Conservation (phyloP, 2,113 vertebrate species). For the Irena cyanogastra region DNA sequence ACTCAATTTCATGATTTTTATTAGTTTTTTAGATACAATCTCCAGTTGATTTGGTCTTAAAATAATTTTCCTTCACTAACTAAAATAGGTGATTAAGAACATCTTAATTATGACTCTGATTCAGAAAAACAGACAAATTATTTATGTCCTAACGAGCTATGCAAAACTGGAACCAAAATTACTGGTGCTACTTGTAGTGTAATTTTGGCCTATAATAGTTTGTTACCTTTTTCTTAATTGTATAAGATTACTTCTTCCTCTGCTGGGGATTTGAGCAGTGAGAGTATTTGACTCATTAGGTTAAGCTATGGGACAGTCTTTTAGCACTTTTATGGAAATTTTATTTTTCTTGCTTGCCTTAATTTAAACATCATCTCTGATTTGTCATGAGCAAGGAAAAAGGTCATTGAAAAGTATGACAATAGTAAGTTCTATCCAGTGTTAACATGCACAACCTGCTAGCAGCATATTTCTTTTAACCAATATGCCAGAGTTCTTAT, state of each 20-base stretch:
- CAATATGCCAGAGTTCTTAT: background rate
- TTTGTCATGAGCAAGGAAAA: background rate
- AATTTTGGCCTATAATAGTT: background rate
- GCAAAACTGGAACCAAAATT: background rate
- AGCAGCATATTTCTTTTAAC: background rate
- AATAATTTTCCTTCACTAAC: background rate
- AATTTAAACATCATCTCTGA: background rate
- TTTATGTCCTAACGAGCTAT: background rate
- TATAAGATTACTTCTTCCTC: background rate
- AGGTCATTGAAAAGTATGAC: background rate
- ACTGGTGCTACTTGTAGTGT: background rate
- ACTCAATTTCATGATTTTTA: background rate
- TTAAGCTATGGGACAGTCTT: background rate
- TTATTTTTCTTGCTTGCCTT: background rate
- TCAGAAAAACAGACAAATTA: background rate
- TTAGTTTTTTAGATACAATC: background rate
- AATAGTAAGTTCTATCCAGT: background rate
- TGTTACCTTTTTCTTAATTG: background rate
- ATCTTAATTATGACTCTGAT: background rate
- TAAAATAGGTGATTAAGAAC: background rate
- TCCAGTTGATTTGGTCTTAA: background rate
- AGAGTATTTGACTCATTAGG: background rate
- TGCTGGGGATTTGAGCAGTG: background rate
- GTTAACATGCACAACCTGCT: background rate
- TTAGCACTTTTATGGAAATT: background rate